phyloP scores from a whole-genome alignment of 2,888 invertebrate genomes.

The Ophion slaviceki region DNA sequence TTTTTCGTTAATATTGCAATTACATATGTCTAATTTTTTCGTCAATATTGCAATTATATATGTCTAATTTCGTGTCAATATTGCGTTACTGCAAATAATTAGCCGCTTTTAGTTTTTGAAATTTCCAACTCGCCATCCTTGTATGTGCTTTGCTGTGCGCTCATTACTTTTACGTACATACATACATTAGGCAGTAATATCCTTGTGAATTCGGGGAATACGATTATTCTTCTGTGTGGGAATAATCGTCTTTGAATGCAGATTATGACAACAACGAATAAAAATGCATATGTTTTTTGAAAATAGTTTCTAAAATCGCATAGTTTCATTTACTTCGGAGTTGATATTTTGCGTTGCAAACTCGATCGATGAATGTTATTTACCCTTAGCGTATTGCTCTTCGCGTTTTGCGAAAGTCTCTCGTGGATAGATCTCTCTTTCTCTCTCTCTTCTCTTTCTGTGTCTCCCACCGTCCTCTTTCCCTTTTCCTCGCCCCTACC shows the following conservation, averaged over 20 bases:
- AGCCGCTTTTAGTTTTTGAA: no score
- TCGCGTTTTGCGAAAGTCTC: not conserved
- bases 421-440: not conserved
- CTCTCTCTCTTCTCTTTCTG: not conserved
- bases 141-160: no score
- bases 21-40: no score
- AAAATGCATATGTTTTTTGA: not conserved
- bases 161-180: no score
- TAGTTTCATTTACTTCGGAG: not conserved
- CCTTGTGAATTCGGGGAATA: no score
- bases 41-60: no score
- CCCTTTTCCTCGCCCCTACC: not conserved
- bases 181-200: no score
- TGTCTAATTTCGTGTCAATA: no score
- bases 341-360: not conserved
- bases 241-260: not conserved
- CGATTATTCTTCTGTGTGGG: not conserved
- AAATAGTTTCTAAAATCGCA: not conserved
- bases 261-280: not conserved
- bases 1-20: no score
- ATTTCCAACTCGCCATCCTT: no score
- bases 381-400: not conserved
- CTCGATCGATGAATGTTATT: not conserved
- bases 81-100: no score
- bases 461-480: not conserved